phyloP scores from a whole-genome alignment of 2,888 invertebrate species.

The Onthophagus sagittarius region DNA sequence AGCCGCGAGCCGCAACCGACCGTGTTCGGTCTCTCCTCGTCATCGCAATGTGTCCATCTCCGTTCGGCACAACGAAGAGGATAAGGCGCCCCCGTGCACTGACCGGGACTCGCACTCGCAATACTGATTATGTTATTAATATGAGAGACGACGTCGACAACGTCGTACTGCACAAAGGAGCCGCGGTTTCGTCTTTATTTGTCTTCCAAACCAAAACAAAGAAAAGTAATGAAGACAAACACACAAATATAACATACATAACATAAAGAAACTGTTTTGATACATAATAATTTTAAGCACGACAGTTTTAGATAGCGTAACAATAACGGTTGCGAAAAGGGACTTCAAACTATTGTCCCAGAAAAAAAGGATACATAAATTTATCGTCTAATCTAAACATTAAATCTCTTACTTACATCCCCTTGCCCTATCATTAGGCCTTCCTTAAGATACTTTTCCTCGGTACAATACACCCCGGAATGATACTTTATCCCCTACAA shows the following conservation, averaged over 20 bases:
- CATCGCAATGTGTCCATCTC: neutral
- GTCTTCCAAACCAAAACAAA: neutral
- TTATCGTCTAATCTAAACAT: slow-evolving; percentile 6
- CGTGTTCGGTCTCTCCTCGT: neutral
- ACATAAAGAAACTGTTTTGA: too few species aligned
- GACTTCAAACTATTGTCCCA: too few species aligned
- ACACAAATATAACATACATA: neutral
- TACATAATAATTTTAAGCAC: too few species aligned
- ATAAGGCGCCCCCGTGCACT: neutral
- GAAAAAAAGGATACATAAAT: neutral
- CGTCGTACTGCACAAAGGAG: neutral
- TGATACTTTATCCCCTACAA: slow-evolving; percentile 32
- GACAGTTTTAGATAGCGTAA: too few species aligned
- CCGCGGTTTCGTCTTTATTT: neutral
- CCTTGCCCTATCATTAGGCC: slow-evolving; percentile 16
- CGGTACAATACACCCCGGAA: slow-evolving; percentile 18
- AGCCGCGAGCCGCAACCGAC: neutral
- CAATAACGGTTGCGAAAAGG: too few species aligned
- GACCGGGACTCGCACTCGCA: slow-evolving; percentile 7
- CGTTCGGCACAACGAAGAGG: neutral
- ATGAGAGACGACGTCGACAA: neutral
- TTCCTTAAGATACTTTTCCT: slow-evolving; percentile 15
- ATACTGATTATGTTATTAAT: slow-evolving; percentile 14
- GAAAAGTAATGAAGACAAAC: neutral
- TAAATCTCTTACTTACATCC: slow-evolving; percentile 3